Base-by-base conservation (phyloP, 2,888 invertebrate genomes). In the Cephus nigrinus region DNA sequence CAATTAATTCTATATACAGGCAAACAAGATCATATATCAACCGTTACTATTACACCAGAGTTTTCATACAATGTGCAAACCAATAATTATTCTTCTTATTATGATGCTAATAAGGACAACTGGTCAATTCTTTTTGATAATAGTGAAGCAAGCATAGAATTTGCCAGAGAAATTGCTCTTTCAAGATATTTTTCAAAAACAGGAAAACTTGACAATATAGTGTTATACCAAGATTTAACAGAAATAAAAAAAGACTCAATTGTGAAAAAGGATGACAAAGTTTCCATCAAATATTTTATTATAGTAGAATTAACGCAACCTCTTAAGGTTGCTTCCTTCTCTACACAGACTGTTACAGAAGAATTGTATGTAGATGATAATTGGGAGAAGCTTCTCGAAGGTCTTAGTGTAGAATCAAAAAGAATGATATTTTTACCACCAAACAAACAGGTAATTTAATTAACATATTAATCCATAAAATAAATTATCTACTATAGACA, bases 51-150 rank as follows among this genome's bases (percentile, higher is more conserved):
- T 34, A 88, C 84, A 3, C 78, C 82, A 3, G 84, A 88, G 5
- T 91, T 91, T 79, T 79, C 81, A n/a, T 91, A 88, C 78, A 84
- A 84, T 11, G 84, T 90, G 71, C 87, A 87, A 69, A 82, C 84
- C 15, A 87, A 90, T 34, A 89, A 89, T 84, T 90, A 90, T 74
- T 86, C 86, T 3, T 86, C 86, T 78, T 90, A 89, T 87, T 93
- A 93, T 84, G 94, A 94, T 87, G 92, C 92, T 71, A 88, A 89
- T 34, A 88, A 92, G 68, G 91, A 92, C 76, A 93, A 92, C 84
- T 94, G 94, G 94, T 93, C 94, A 15, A 85, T 94, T 74, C 90
- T 93, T 84, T 94, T 94, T 86, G 92, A 91, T 9, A 86, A 81
- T 35, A 80, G 83, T 12, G 85, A 86, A n/a, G 84, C 88, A 36